phyloP scores from a whole-genome alignment of 2,797 vertebrate genomes.

The Rallus crepitans region DNA sequence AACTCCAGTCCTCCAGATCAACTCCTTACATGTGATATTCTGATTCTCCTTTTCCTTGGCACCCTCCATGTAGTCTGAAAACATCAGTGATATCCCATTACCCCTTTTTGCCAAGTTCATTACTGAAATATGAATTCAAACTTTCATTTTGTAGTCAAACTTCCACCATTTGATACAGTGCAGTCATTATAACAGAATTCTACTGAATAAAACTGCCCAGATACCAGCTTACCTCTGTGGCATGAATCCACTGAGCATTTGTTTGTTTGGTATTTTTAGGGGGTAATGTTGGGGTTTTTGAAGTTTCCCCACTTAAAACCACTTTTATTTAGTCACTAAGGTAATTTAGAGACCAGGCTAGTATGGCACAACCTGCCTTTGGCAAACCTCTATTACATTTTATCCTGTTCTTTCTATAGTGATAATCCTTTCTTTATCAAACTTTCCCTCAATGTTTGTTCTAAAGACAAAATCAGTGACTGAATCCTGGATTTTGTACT shows the following conservation, averaged over 20 bases:
- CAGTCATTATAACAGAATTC: background rate
- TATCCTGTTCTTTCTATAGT: background rate
- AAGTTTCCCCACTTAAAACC: background rate
- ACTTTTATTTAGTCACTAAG: background rate
- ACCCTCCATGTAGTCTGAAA: background rate
- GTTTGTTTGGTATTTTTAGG: no score
- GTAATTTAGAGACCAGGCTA: background rate
- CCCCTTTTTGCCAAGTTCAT: background rate
- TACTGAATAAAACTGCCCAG: background rate
- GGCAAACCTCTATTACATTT: background rate
- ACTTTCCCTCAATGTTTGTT: background rate
- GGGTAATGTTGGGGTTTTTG: rapidly evolving
- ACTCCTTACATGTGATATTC: background rate
- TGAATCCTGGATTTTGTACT: background rate
- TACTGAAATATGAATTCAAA: background rate
- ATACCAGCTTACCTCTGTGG: background rate
- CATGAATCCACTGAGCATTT: background rate
- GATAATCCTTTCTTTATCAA: background rate
- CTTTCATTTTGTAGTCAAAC: background rate
- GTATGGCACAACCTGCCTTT: rapidly evolving
- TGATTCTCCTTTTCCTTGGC: background rate
- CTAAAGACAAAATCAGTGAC: background rate
- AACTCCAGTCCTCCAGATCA: background rate
- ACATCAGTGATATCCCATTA: background rate
- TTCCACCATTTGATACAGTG: background rate